Base-by-base conservation (phyloP, 2,113 vertebrate species). In the Erpornis zantholeuca region DNA sequence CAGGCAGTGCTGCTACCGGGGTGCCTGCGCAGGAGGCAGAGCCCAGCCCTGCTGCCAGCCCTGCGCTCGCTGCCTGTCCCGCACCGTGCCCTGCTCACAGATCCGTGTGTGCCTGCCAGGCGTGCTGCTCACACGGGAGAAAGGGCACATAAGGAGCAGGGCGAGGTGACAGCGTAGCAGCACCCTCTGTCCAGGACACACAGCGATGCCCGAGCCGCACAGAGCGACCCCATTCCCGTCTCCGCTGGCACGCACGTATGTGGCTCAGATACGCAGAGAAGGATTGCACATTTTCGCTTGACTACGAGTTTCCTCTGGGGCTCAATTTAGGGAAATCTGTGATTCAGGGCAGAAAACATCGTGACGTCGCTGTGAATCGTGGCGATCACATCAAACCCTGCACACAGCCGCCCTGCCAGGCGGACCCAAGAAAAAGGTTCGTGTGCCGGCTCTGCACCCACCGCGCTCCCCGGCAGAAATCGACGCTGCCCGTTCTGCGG, bases 31-130 rank as follows among this genome's bases (percentile, higher is more conserved):
- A 4, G 78, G 57, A 29, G 61, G 59, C 75, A 88, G 27, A 63
- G 75, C 60, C 28, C 70, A 14, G 57, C 27, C 36, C 65, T 3
- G 65, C 40, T 31, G 82, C n/a, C n/a, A 5, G 15, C 40, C 50
- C 49, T 11, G 42, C 8, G 2, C 13, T 7, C 11, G 2, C 69
- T 17, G 69, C 24, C 15, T 17, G 10, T 29, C 56, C 60, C 28
- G 10, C 7, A 1, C 36, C 50, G 1, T 6, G 40, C 44, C 47
- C 70, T 3, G 65, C 40, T 31, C 8, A 0, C 75, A 8, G 31
- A 31, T 0, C 61, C 23, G 0, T 0, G 0, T 1, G 28, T 2
- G 28, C 33, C 24, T 24, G 5, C 35, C 9, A 1, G 12, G 11
- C 10, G 12, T 0, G 45, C 54, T 53, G 92, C 77, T 57, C n/a